Evolutionary conservation across 35 echinoderm and acorn worm genomes (phyloP).

Genomic region (Ptychodera flava): DNA sequence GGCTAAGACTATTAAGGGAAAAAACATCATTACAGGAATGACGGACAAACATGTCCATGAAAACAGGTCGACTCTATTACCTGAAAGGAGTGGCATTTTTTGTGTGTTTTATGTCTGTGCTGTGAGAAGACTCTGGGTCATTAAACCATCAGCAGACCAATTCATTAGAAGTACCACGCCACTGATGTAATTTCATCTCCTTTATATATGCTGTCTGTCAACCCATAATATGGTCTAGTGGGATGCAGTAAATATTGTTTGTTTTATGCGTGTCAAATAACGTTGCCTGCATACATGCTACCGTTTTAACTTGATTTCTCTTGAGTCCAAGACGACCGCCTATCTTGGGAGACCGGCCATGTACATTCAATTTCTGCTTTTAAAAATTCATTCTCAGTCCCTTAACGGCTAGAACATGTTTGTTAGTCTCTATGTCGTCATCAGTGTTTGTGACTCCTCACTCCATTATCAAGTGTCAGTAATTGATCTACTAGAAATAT

Average conservation of each 20-base stretch:
- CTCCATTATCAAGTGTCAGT: no score
- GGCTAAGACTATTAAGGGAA: neutral
- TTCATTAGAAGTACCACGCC: no score
- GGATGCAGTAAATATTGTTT: neutral
- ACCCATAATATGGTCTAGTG: neutral
- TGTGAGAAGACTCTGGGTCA: no score
- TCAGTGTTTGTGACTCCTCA: no score
- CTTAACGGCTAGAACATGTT: neutral
- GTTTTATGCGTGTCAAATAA: neutral
- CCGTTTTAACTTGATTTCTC: neutral
- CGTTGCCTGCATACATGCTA: neutral
- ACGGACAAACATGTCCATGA: neutral
- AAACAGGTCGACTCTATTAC: neutral
- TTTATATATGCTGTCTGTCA: neutral
- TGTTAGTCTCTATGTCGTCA: no score
- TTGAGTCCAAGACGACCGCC: neutral
- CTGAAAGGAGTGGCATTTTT: no score
- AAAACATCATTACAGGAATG: neutral
- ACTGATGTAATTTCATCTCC: no score
- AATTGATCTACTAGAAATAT: no score
- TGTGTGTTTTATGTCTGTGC: no score
- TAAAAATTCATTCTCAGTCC: slow-evolving; percentile 2
- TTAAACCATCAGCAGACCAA: no score
- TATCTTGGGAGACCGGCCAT: neutral
- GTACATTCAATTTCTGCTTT: neutral